Evolutionary conservation across 35 echinoderm and acorn worm genomes (phyloP), one percentile per base, ranked within the genome.

Genomic region (Apostichopus californicus): DNA sequence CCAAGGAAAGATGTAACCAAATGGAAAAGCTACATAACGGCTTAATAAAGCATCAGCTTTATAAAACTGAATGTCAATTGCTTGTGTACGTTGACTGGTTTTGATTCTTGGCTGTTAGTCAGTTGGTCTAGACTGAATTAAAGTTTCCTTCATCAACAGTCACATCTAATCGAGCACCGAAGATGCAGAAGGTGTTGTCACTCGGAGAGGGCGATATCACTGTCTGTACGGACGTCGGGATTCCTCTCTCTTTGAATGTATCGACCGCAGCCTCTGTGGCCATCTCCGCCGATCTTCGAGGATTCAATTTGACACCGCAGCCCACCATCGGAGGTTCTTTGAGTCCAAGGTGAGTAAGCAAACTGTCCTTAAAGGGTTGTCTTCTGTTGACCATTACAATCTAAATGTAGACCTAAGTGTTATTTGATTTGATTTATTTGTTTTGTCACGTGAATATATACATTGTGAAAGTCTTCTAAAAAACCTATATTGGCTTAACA

Each of bases 111-210:
- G 34, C 58, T 61, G 7, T 61, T 7, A 75, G 71, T 68, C 64
- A 73, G 17, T 73, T 18, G 14, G 71, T 18, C 15, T 75, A 18
- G 14, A 14, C 71, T 21, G 13, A 15, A 73, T 73, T 4, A 75
- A 18, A 1, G n/a, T 75, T 75, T 18, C 17, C 3, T 8, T 75
- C 6, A 18, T 20, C 71, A 75, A 22, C 21, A 20, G 1, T 20
- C 1, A 1, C 71, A 20, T 14, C 71, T 75, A 75, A 18, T 18
- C 11, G 14, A 18, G 15, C 17, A 59, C 21, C 54, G 9, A 58
- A 85, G 18, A 85, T 85, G 81, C 55, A 18, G 55, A 85, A 85
- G 55, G 0, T 85, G 9, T 60, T 85, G 10, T 85, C 81, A 58
- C 55, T 85, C 1, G 81, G 81, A 58, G 81, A 85, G 7, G 55